Conservation (phyloP, 2,797 vertebrate genomes). For the Octomys mimax region DNA sequence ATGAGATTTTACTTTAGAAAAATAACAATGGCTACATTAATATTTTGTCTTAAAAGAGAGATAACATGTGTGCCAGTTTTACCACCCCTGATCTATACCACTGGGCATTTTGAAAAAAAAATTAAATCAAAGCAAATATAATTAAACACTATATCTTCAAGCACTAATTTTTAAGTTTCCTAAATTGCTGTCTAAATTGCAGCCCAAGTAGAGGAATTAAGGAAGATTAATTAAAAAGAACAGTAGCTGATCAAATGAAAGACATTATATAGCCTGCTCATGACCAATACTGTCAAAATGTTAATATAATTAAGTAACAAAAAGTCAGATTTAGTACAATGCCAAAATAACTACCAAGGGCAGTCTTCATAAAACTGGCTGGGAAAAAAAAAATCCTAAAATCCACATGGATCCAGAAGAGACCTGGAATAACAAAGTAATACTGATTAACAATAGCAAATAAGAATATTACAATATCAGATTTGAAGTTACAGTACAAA, state of each 20-base stretch:
- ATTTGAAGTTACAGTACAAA: no score
- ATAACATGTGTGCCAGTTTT: neutral
- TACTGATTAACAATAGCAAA: no score
- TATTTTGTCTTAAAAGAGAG: no score
- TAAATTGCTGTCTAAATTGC: neutral
- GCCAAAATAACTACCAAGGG: neutral
- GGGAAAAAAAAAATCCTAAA: neutral
- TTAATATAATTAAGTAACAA: neutral
- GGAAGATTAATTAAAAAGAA: no score
- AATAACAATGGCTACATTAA: no score
- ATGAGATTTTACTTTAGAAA: no score
- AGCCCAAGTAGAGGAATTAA: neutral
- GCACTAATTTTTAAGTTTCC: neutral
- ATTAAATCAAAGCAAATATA: neutral
- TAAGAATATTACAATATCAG: no score
- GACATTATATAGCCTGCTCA: rapidly evolving
- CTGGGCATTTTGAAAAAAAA: neutral
- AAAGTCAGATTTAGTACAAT: neutral
- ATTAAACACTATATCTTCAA: neutral
- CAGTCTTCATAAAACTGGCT: neutral
- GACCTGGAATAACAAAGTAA: no score
- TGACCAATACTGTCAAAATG: neutral
- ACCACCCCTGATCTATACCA: neutral
- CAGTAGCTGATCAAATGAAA: neutral
- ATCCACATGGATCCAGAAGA: no score